These are phyloP conservation scores for Myiotriccus ornatus DNA, from an alignment of 2,797 vertebrate genomes.

Conservation along the genomic window DNA sequence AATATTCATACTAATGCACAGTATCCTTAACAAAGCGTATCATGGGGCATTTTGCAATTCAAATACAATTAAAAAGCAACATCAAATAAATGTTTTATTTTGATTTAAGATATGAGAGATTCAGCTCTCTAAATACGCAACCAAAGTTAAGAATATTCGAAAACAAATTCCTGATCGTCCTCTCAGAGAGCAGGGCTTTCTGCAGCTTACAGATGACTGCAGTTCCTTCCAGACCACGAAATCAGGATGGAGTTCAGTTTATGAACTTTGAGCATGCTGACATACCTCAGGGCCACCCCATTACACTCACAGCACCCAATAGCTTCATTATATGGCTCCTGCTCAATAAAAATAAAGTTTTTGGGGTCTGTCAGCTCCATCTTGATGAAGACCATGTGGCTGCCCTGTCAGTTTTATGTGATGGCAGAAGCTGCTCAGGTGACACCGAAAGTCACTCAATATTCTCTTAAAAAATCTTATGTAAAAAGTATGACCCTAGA, in stretches of 20 bases:
- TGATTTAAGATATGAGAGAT: background rate
- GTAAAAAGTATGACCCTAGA: background rate
- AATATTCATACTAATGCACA: background rate
- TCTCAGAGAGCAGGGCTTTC: background rate
- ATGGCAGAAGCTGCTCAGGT: background rate
- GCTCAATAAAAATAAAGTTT: background rate
- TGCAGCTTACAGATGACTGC: background rate
- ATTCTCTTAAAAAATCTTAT: background rate
- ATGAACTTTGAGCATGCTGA: accelerated
- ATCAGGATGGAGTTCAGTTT: background rate
- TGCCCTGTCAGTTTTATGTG: background rate
- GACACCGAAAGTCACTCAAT: background rate
- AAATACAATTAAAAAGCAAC: slow-evolving; percentile 43
- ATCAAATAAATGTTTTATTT: slow-evolving; percentile 2
- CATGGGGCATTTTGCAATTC: background rate
- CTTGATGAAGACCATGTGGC: accelerated
- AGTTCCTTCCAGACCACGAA: background rate
- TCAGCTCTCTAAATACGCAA: background rate
- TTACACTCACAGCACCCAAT: background rate
- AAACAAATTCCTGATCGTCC: background rate
- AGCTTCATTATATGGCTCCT: accelerated
- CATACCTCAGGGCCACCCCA: background rate
- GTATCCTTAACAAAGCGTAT: background rate
- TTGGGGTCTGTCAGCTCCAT: background rate
- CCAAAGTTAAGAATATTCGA: background rate